Conservation (phyloP, 2,113 vertebrate species). For the Protobothrops flavoviridis region DNA sequence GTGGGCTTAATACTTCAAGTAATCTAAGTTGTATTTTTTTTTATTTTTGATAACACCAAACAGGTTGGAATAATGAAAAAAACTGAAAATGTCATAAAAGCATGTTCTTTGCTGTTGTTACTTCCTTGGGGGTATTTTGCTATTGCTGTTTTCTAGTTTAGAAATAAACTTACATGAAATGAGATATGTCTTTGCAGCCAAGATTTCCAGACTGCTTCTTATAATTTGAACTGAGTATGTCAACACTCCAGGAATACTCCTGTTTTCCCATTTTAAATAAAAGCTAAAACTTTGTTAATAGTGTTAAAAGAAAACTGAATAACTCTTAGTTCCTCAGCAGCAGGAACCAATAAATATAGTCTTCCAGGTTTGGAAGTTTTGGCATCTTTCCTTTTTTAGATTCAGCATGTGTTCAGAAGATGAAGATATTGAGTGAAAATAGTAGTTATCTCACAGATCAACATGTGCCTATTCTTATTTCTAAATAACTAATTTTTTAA, state of each 20-base stretch:
- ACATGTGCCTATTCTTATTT: background rate
- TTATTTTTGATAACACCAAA: no score
- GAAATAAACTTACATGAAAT: background rate
- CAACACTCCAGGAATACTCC: background rate
- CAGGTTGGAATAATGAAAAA: background rate
- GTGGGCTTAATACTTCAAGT: background rate
- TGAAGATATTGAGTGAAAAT: background rate
- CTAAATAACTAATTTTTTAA: background rate
- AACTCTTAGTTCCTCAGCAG: background rate
- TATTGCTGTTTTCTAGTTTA: background rate
- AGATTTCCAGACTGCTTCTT: background rate
- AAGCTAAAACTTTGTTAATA: background rate
- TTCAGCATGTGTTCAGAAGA: background rate
- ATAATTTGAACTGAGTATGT: background rate
- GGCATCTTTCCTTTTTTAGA: background rate
- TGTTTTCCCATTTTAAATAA: background rate
- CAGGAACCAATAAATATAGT: background rate
- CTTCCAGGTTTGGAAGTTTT: background rate
- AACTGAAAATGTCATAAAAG: background rate
- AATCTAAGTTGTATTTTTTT: background rate
- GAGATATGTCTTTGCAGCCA: background rate
- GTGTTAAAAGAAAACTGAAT: background rate
- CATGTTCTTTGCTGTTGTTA: background rate
- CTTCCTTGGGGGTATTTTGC: background rate
- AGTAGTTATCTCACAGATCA: background rate